Evolutionary conservation across 1,140 invertebrate species (phyloP).

Genomic region (Listronotus bonariensis): DNA sequence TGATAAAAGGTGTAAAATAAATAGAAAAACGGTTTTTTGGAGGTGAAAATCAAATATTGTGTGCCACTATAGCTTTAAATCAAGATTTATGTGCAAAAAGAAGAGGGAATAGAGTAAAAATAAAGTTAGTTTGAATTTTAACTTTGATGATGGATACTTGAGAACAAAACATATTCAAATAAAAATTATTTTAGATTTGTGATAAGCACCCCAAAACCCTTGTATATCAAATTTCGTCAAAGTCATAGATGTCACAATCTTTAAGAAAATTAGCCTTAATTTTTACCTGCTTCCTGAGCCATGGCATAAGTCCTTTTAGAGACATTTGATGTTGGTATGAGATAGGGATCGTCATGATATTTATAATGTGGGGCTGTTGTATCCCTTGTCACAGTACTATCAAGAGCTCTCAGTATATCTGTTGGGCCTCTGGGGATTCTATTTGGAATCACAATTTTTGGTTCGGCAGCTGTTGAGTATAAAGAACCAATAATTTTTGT

Average conservation of each 20-base stretch:
- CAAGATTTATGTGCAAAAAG: too few relatives aligned
- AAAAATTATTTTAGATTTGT: too few relatives aligned
- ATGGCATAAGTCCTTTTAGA: constrained; percentile 76
- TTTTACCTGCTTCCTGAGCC: constrained; percentile 78
- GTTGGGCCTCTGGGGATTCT: constrained; percentile 76
- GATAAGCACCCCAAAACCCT: too few relatives aligned
- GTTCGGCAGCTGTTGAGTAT: constrained; percentile 27
- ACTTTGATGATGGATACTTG: too few relatives aligned
- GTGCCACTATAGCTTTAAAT: too few relatives aligned
- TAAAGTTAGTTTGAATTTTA: too few relatives aligned
- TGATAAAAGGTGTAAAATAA: not conserved
- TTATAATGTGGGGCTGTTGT: constrained; percentile 82
- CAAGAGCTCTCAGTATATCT: constrained; percentile 80
- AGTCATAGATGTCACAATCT: not conserved
- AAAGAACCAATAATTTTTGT: constrained; percentile 2
- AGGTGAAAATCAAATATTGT: too few relatives aligned
- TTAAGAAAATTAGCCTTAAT: not conserved
- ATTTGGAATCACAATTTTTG: constrained; percentile 65
- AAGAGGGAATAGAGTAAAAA: too few relatives aligned
- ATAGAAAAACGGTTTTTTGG: too few relatives aligned
- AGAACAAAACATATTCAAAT: too few relatives aligned
- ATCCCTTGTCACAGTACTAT: constrained; percentile 74
- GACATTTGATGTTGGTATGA: constrained; percentile 78
- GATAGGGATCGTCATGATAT: constrained; percentile 88
- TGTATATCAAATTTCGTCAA: not conserved